Percentiles rank a stretch among this genome's conserved stretches.
These are phyloP conservation scores for Coelogynopora nodosa DNA, from an alignment of 2,888 invertebrate genomes.

Conservation along the genomic window DNA sequence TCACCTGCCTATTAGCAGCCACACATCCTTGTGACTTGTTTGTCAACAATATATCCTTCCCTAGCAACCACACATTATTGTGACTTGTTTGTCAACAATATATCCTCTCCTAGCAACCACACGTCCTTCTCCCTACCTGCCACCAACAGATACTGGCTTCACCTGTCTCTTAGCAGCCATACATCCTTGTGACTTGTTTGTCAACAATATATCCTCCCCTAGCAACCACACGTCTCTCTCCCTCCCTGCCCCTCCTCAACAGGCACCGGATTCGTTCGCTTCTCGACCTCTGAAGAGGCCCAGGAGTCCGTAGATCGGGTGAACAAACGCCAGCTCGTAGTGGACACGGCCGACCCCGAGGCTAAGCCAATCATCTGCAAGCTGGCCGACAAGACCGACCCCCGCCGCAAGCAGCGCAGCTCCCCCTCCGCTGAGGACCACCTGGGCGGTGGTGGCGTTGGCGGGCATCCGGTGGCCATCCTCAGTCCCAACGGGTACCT, in stretches of 20 bases:
- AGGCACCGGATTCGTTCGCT: not conserved
- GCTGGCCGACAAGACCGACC: not conserved
- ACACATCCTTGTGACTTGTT: too few species aligned
- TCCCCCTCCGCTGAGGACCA: not conserved
- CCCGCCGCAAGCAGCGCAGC: not conserved
- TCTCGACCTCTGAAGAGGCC: not conserved
- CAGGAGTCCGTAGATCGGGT: not conserved
- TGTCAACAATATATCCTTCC: too few species aligned
- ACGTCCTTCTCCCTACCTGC: too few species aligned
- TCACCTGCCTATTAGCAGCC: too few species aligned
- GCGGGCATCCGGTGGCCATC: not conserved
- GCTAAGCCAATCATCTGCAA: not conserved
- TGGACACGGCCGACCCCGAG: not conserved
- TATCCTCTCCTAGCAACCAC: too few species aligned
- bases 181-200: too few species aligned
- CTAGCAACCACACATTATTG: too few species aligned
- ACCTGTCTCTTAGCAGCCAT: too few species aligned
- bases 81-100: too few species aligned
- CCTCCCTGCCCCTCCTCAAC: not conserved
- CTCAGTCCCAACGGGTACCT: not conserved
- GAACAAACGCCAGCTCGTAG: not conserved
- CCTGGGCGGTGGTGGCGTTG: not conserved
- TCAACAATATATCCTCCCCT: too few species aligned
- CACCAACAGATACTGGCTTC: too few species aligned
- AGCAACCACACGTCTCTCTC: too few species aligned